A percentile compares a stretch with the other conserved stretches of the same genome.
Evolutionary conservation across 37 sponge, comb jelly and placozoan genomes (phyloP).

Genomic region (Aphrocallistes beatrix): DNA sequence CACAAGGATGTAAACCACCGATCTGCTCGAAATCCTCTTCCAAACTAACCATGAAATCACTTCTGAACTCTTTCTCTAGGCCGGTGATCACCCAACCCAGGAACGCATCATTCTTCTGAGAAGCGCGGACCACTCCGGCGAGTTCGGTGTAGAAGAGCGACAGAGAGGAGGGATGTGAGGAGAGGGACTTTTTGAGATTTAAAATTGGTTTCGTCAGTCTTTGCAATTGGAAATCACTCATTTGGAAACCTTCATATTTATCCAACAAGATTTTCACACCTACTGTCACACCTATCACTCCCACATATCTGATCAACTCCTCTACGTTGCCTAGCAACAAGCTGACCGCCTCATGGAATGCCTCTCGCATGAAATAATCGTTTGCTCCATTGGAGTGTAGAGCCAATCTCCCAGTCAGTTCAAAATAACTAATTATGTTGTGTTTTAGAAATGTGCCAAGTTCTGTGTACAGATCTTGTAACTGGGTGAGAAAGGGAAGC

Average conservation of each 20-base stretch:
- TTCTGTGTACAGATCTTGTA: neutral
- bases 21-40: neutral
- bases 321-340: conserved; percentile 1
- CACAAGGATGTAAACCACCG: neutral
- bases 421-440: neutral
- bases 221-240: neutral
- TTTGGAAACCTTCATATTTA: neutral
- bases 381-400: neutral
- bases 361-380: neutral
- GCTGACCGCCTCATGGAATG: neutral
- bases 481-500: neutral
- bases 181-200: neutral
- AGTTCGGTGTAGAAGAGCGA: neutral
- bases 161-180: conserved; percentile 4
- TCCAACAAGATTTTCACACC: neutral
- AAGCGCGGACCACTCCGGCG: neutral
- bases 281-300: neutral
- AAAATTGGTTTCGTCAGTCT: neutral
- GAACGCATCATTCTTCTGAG: neutral
- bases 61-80: neutral
- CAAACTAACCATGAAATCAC: neutral
- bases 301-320: neutral
- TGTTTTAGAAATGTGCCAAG: neutral
- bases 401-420: neutral
- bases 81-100: neutral